Evolutionary conservation across 30 jellyfish, hydroid and myxozoan species (phyloP).

Genomic region (Morbakka virulenta): DNA sequence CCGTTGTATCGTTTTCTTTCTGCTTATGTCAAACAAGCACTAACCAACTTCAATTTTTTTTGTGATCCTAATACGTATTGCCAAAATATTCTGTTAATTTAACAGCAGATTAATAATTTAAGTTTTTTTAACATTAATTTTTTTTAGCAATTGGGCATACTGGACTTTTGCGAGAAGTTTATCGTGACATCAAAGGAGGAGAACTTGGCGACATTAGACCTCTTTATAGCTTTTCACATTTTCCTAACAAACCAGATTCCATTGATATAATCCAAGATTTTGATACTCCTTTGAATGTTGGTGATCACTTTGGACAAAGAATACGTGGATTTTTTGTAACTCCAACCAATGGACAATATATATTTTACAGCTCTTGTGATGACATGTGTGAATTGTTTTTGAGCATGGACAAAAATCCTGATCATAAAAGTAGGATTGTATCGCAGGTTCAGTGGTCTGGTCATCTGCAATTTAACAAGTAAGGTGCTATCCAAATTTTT

Average conservation of each 20-base stretch:
- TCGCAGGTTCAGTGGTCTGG: constrained; percentile 82
- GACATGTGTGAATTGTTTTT: constrained; percentile 84
- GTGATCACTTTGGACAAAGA: constrained; percentile 88
- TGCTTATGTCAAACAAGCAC: too few species aligned
- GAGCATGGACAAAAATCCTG: constrained; percentile 80
- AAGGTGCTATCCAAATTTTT: constrained; percentile 5
- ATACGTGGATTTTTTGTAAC: constrained; percentile 82
- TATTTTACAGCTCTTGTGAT: constrained; percentile 84
- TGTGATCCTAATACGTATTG: too few species aligned
- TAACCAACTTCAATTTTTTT: too few species aligned
- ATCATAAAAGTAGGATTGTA: constrained; percentile 69
- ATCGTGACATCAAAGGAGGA: constrained; percentile 59
- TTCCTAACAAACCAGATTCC: constrained; percentile 80
- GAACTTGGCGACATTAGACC: constrained; percentile 77
- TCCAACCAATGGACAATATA: constrained; percentile 75
- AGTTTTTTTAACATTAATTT: neutral
- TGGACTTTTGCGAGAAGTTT: constrained; percentile 83
- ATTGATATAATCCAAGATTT: constrained; percentile 69
- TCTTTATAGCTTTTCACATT: constrained; percentile 57
- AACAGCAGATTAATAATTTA: too few species aligned
- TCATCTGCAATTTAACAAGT: constrained; percentile 75
- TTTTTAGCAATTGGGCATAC: constrained; percentile 35
- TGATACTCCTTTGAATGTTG: constrained; percentile 78
- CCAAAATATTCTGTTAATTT: too few species aligned
- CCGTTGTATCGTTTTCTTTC: too few species aligned